Evolutionary conservation across 2,797 vertebrate species (phyloP).

Genomic region (Choloepus didactylus): DNA sequence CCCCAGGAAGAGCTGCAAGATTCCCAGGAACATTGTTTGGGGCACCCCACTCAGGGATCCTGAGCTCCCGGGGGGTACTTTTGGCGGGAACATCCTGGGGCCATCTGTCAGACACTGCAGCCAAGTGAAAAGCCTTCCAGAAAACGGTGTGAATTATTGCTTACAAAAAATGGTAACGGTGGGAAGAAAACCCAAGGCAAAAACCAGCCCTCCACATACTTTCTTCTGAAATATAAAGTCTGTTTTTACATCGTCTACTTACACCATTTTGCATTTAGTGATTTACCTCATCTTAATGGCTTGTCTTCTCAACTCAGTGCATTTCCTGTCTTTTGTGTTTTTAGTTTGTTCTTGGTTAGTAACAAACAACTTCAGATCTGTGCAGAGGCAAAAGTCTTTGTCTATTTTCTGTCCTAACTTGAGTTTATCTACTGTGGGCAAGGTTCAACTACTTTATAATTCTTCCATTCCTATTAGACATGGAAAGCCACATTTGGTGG

Average conservation of each 20-base stretch:
- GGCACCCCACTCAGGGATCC: not conserved
- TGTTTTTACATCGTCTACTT: not conserved
- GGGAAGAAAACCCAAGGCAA: not conserved
- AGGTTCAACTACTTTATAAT: not conserved
- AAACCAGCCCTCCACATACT: not conserved
- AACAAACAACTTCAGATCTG: not conserved
- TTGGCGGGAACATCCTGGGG: not conserved
- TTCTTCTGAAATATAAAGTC: not conserved
- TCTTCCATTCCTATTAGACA: not conserved
- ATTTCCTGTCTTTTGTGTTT: not conserved
- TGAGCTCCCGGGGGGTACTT: not conserved
- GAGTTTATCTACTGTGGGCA: not conserved
- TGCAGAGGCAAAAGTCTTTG: not conserved
- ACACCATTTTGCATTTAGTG: not conserved
- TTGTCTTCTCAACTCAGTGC: not conserved
- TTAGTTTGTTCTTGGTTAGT: not conserved
- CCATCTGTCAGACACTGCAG: constrained; percentile 47
- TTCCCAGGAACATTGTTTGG: not conserved
- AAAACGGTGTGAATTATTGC: constrained; percentile 58
- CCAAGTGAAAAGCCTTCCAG: constrained; percentile 57
- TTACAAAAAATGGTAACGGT: constrained; percentile 58
- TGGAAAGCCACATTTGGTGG: not conserved
- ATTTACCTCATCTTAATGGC: not conserved
- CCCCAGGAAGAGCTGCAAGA: constrained; percentile 18
- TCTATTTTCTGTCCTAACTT: not conserved